phyloP scores from a whole-genome alignment of 1,140 invertebrate species.

The Sycophila sp. region DNA sequence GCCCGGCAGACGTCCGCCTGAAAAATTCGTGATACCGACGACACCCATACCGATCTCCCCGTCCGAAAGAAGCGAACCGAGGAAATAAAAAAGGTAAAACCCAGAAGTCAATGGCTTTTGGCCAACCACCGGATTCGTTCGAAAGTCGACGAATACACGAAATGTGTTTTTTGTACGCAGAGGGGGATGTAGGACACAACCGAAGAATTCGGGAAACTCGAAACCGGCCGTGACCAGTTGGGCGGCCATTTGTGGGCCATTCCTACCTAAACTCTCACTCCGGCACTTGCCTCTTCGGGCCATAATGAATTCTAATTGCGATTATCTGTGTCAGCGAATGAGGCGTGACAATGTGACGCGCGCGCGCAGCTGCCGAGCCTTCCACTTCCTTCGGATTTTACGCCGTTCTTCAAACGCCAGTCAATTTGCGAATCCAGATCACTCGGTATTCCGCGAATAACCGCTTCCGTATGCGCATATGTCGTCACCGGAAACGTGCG shows the following conservation, averaged over 20 bases:
- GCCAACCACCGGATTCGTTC: not conserved
- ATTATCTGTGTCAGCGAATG: slow-evolving; percentile 31
- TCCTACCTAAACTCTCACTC: slow-evolving; percentile 42
- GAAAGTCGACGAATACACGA: slow-evolving; percentile 12
- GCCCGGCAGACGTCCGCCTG: too few relatives aligned
- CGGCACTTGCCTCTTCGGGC: not conserved
- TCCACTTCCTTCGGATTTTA: not conserved
- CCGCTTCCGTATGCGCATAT: too few relatives aligned
- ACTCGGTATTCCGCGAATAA: too few relatives aligned
- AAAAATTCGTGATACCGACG: too few relatives aligned
- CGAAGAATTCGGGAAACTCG: slow-evolving; percentile 43
- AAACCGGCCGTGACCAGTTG: slow-evolving; percentile 25
- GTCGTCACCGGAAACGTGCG: too few relatives aligned
- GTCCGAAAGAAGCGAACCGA: not conserved
- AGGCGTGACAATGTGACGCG: not conserved
- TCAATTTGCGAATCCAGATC: too few relatives aligned
- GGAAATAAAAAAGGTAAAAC: not conserved
- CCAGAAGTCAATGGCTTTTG: not conserved
- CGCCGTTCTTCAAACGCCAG: too few relatives aligned
- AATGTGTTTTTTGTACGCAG: not conserved
- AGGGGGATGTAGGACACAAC: slow-evolving; percentile 21
- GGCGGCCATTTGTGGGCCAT: slow-evolving; percentile 43
- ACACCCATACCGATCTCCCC: too few relatives aligned
- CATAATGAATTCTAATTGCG: slow-evolving; percentile 43
- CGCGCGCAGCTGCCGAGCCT: too few relatives aligned